phyloP scores from a whole-genome alignment of 35 echinoderm and acorn worm genomes.

The Ophioderma brevispina region DNA sequence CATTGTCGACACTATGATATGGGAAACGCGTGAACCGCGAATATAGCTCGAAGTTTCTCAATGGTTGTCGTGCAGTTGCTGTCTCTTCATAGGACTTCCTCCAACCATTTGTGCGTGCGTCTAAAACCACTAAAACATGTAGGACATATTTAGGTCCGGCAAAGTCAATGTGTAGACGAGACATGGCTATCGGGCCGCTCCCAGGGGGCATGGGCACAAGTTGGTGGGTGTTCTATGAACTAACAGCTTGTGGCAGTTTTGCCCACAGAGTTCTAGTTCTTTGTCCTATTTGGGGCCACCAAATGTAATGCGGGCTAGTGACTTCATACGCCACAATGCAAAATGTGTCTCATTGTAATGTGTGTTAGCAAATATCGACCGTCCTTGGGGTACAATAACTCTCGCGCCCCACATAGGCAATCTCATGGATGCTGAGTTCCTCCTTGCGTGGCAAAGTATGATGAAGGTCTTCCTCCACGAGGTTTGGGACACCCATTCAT shows the following conservation, averaged over 20 bases:
- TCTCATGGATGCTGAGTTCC: slow-evolving; percentile 63
- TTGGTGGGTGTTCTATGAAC: slow-evolving; percentile 25
- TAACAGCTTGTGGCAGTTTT: slow-evolving; percentile 44
- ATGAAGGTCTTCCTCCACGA: slow-evolving; percentile 13
- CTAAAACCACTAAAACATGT: slow-evolving; percentile 72
- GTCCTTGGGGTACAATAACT: slow-evolving; percentile 50
- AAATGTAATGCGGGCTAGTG: slow-evolving; percentile 63
- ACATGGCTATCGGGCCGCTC: slow-evolving; percentile 60
- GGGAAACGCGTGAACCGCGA: slow-evolving; percentile 67
- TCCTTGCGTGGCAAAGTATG: slow-evolving; percentile 34
- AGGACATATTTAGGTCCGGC: slow-evolving; percentile 55
- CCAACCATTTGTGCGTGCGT: slow-evolving; percentile 81
- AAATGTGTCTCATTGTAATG: slow-evolving; percentile 76
- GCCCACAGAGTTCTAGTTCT: slow-evolving; percentile 37
- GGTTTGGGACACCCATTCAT: slow-evolving; percentile 31
- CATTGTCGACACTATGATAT: slow-evolving; percentile 70
- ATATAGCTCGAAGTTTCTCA: slow-evolving; percentile 32
- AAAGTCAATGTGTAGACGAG: slow-evolving; percentile 74
- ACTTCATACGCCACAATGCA: slow-evolving; percentile 57
- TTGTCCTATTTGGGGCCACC: slow-evolving; percentile 69
- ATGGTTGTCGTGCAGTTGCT: slow-evolving; percentile 55
- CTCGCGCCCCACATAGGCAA: slow-evolving; percentile 56
- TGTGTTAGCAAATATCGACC: slow-evolving; percentile 27
- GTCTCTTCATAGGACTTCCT: slow-evolving; percentile 44
- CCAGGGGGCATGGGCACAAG: slow-evolving; percentile 41